Evolutionary conservation across 2,113 vertebrate genomes (phyloP), one percentile per base, ranked within the genome.

Genomic region (Clupea harengus): DNA sequence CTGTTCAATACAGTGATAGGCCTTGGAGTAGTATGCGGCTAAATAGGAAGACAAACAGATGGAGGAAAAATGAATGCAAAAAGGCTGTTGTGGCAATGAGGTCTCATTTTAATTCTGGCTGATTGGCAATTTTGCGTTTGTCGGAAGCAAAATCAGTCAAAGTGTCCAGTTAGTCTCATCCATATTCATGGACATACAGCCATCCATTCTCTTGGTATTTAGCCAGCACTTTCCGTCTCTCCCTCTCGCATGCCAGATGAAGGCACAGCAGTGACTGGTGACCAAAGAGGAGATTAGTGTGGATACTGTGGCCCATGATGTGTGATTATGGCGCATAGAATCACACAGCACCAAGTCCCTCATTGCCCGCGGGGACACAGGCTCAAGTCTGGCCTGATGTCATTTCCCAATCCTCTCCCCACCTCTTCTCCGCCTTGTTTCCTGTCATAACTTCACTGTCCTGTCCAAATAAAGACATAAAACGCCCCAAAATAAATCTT

Each of bases 241-340:
- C 25, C 22, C 45, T 67, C 8, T 64, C 49, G 85, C 91, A 86
- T 11, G 28, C 44, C 22, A 67, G 20, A 15, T 8, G 6, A 57
- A 45, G 32, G 50, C 39, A 20, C 9, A 44, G 50, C 7, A 85
- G 84, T 88, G 89, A 88, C 87, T 90, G 45, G 84, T 84, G 86
- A 83, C 57, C 84, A 18, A 85, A 54, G 72, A 22, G 81, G n/a
- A 49, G 83, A 81, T 81, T 54, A 80, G 81, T 25, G 49, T 45
- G 2, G 85, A 87, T 84, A 83, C 22, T 90, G 88, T 60, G 80
- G 87, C 82, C 49, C 90, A 91, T 91, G 39, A 91, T 93, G 93
- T 90, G 89, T 86, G 89, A 87, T 90, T 88, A 83, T 81, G 25
- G 46, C 88, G 28, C 49, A 49, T 85, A 91, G 83, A 45, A 84